Evolutionary conservation across 2,113 vertebrate genomes (phyloP), one percentile per base, ranked within the genome.

Genomic region (Cebidichthys violaceus): DNA sequence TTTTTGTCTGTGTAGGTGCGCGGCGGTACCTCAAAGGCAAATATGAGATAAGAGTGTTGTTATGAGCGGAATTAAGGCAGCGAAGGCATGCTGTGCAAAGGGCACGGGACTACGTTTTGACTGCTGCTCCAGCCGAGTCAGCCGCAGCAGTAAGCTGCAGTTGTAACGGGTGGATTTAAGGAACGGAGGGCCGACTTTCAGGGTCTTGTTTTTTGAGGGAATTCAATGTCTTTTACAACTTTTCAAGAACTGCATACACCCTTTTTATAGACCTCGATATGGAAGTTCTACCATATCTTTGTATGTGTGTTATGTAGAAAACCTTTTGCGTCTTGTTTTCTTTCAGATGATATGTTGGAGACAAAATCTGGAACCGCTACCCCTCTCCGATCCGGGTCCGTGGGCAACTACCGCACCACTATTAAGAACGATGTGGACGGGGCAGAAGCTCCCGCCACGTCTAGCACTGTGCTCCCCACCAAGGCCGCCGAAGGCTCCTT

Each of bases 331-430:
- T 88, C 18, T 71, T 83, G 13, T 86, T 20, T 83, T 50, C 8
- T 79, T 66, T 50, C 78, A 98, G 98, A 99, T 93, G 98, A 99
- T 88, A 97, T 97, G 80, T 90, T 95, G 90, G 98, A 99, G 93
- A 87, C 90, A 0, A 99, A 98, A 92, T 99, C 97, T 77, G 98
- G 98, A 77, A 97, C 96, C 75, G 95, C 97, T 70, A 98, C 98
- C 35, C 97, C 97, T 72, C 97, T 96, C 89, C 96, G 97, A 81
- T 99, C 97, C 0, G 97, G 97, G 62, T 99, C 98, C 24, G 94
- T 98, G 83, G 96, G 97, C 85, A 99, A 97, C 94, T 96, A 96
- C 6, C 96, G 96, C 81, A 95, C 95, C 66, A 92, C 96, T 83
- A 94, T 97, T 70, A 99, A 97, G 95, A 96, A 87, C 47, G 98